Conservation (phyloP, 1,140 invertebrate genomes). For the Drosophila gunungcola region DNA sequence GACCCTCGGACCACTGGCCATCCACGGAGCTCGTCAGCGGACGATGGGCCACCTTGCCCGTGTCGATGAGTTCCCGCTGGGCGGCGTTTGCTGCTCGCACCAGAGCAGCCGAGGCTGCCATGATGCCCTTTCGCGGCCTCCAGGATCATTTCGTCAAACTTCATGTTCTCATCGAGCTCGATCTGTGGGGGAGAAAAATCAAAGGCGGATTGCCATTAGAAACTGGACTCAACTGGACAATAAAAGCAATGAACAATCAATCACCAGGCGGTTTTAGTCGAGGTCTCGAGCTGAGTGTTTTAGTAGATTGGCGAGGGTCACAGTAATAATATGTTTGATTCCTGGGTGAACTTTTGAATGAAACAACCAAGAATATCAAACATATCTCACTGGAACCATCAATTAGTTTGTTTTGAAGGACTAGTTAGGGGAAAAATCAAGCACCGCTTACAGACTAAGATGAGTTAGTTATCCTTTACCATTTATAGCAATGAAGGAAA, state of each 20-base stretch:
- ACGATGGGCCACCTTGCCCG: slow-evolving; percentile 92
- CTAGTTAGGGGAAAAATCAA: slow-evolving; percentile 44
- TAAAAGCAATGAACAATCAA: slow-evolving; percentile 32
- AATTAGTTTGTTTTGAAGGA: slow-evolving; percentile 54
- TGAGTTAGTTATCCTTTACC: slow-evolving; percentile 65
- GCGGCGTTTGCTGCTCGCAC: slow-evolving; percentile 98
- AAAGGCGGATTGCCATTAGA: slow-evolving; percentile 1
- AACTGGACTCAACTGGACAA: neutral
- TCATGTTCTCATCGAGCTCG: slow-evolving; percentile 96
- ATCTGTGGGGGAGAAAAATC: slow-evolving; percentile 52
- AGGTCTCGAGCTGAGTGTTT: slow-evolving; percentile 37
- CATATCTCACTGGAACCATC: slow-evolving; percentile 95
- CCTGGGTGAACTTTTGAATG: slow-evolving; percentile 94
- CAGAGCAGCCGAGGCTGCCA: slow-evolving; percentile 97
- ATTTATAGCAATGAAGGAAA: slow-evolving; percentile 14
- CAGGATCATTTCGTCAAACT: slow-evolving; percentile 99
- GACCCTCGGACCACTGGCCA: slow-evolving; percentile 99
- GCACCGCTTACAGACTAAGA: slow-evolving; percentile 44
- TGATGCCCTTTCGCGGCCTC: slow-evolving; percentile 99
- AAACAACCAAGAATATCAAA: slow-evolving; percentile 99
- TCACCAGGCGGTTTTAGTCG: slow-evolving; percentile 57
- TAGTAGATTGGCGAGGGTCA: slow-evolving; percentile 84
- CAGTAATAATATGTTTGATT: slow-evolving; percentile 99
- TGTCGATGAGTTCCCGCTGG: slow-evolving; percentile 96
- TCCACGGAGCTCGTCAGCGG: slow-evolving; percentile 95